Percentiles rank a stretch among this genome's conserved stretches.
These are phyloP conservation scores for Eupithecia subumbrata DNA, from an alignment of 2,888 invertebrate genomes.

Conservation along the genomic window DNA sequence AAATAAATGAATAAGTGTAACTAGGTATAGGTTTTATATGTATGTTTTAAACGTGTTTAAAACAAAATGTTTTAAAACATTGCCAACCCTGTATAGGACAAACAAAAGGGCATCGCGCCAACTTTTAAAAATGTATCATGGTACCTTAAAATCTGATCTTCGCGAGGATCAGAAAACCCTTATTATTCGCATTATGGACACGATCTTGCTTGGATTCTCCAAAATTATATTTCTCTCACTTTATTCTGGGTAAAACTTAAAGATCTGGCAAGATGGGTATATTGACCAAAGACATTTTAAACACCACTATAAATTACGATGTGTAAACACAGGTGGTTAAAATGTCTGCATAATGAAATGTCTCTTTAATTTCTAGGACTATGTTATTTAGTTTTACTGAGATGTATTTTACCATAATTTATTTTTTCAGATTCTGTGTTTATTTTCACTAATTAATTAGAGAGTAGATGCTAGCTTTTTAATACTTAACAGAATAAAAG, in stretches of 20 bases:
- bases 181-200: neutral
- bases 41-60: too few relatives aligned
- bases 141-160: neutral
- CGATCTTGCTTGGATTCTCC: neutral
- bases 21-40: too few relatives aligned
- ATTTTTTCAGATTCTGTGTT: neutral
- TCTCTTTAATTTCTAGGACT: neutral
- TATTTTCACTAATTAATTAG: neutral
- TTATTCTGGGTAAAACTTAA: neutral
- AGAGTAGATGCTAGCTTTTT: neutral
- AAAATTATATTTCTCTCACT: too few relatives aligned
- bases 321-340: neutral
- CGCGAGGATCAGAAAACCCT: neutral
- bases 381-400: conserved; percentile 1
- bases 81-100: too few relatives aligned
- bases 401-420: neutral
- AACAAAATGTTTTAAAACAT: too few relatives aligned
- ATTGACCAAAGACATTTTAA: neutral
- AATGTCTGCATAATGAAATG: neutral
- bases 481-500: neutral
- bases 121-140: neutral
- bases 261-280: too few relatives aligned
- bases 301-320: neutral
- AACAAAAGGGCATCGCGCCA: too few relatives aligned
- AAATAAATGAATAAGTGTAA: too few relatives aligned